Percentiles rank a stretch among this genome's conserved stretches.
Conservation (phyloP, 2,888 invertebrate genomes). For the Pimpla rufipes region DNA sequence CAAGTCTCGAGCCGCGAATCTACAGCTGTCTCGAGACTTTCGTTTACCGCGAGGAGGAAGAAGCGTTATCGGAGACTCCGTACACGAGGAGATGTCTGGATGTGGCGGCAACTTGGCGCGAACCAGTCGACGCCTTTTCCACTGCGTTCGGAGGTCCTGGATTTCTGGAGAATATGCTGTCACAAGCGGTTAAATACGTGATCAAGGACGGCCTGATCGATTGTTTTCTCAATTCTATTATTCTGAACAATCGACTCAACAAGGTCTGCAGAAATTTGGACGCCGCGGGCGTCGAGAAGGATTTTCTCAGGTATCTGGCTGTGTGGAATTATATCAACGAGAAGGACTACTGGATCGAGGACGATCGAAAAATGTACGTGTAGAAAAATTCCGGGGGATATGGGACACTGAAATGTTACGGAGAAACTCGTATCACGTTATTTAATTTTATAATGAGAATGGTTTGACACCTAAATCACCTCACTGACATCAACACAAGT, state of each 20-base stretch:
- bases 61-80: slow-evolving; percentile 56
- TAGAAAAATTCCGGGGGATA: no score
- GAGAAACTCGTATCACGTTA: no score
- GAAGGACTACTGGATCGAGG: slow-evolving; percentile 73
- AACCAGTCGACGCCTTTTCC: slow-evolving; percentile 66
- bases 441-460: no score
- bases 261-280: slow-evolving; percentile 75
- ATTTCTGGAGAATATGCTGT: slow-evolving; percentile 68
- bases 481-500: no score
- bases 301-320: slow-evolving; percentile 70
- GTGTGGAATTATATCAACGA: slow-evolving; percentile 75
- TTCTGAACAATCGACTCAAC: slow-evolving; percentile 75
- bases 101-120: slow-evolving; percentile 49
- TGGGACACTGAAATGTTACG: no score
- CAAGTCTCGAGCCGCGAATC: slow-evolving; percentile 76
- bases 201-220: slow-evolving; percentile 74
- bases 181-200: slow-evolving; percentile 71
- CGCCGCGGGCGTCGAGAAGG: slow-evolving; percentile 70
- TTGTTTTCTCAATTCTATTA: slow-evolving; percentile 76
- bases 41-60: slow-evolving; percentile 68
- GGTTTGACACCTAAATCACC: no score
- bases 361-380: slow-evolving; percentile 43
- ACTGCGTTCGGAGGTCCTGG: slow-evolving; percentile 54
- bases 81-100: slow-evolving; percentile 73
- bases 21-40: slow-evolving; percentile 74